A percentile compares a stretch with the other conserved stretches of the same genome.
Evolutionary conservation across 2,113 vertebrate species (phyloP).

Genomic region (Trichomycterus rosablanca): DNA sequence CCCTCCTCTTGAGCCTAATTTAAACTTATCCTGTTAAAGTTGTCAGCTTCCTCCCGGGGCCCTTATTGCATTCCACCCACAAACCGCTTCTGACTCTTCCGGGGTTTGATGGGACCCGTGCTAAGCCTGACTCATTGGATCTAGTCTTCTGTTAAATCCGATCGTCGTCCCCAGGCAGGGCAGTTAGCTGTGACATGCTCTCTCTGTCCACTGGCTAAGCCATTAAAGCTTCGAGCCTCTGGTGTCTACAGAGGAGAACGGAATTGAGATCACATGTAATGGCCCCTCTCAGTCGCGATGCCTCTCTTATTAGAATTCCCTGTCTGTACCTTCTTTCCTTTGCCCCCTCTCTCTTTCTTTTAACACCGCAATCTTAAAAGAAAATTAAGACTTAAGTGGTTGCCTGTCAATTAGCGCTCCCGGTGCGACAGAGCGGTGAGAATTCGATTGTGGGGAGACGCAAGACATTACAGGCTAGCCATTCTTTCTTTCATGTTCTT

Average conservation of each 20-base stretch:
- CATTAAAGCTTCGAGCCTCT: constrained; percentile 36
- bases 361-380: constrained; percentile 52
- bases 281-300: constrained; percentile 38
- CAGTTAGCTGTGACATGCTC: constrained; percentile 47
- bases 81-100: constrained; percentile 34
- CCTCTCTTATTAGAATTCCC: constrained; percentile 50
- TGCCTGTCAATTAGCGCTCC: constrained; percentile 55
- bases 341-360: constrained; percentile 32
- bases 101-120: constrained; percentile 35
- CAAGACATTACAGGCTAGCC: constrained; percentile 47
- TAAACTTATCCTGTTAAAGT: constrained; percentile 25
- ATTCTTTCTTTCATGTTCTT: constrained; percentile 10
- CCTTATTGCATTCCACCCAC: constrained; percentile 23
- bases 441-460: constrained; percentile 51
- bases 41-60: constrained; percentile 21
- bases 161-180: constrained; percentile 30
- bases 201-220: constrained; percentile 40
- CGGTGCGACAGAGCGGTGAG: constrained; percentile 50
- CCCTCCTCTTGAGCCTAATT: background rate
- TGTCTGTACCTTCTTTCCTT: constrained; percentile 40
- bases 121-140: constrained; percentile 34
- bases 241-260: constrained; percentile 45
- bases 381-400: constrained; percentile 58
- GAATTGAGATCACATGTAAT: constrained; percentile 50
- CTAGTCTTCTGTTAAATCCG: constrained; percentile 41